Base-by-base conservation (phyloP, 2,888 invertebrate genomes). In the Camptogramma bilineatum region DNA sequence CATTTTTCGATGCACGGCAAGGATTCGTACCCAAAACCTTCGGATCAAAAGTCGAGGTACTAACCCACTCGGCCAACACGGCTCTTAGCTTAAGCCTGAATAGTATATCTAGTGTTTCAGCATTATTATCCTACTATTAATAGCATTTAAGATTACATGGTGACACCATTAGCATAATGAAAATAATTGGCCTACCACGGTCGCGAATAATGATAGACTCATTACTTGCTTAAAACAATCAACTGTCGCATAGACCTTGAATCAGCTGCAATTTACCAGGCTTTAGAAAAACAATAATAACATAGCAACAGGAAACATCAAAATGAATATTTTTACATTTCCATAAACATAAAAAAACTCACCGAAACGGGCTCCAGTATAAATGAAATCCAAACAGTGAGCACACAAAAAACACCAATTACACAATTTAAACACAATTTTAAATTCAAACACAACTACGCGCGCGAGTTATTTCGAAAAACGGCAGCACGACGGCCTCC, bases 401-500 rank as follows among this genome's bases (percentile, higher is more conserved):
- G 59, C 70, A 70, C 68, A 69, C 68, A 42, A 53, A 34, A n/a
- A 51, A 64, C 59, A 72, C 72, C 44, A 57, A 47, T 16, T 68
- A 71, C 75, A 76, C 65, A 68, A 52, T 65, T 57, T 60, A 39
- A 39, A 39, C 34, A 39, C 34, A 39, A 39, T 39, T 39, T n/a
- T 24, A 62, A 58, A 57, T 62, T 73, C 75, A 73, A 78, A 66
- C 28, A 70, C 73, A 71, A 71, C 63, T 65, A 57, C 64, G 66
- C 67, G 53, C 62, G 57, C 56, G 54, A 52, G 24, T 4, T 13
- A 31, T 28, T 48, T 10, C 2, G 19, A 28, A 50, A 50, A 8
- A 34, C 52, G 80, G 5, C 24, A 78, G 79, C 76, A 75, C 90
- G 81, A 73, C 81, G 84, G 70, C 75, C 86, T 86, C 86, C 66